Base-by-base conservation (phyloP, 2,888 invertebrate species). In the Polymixis lichenea region DNA sequence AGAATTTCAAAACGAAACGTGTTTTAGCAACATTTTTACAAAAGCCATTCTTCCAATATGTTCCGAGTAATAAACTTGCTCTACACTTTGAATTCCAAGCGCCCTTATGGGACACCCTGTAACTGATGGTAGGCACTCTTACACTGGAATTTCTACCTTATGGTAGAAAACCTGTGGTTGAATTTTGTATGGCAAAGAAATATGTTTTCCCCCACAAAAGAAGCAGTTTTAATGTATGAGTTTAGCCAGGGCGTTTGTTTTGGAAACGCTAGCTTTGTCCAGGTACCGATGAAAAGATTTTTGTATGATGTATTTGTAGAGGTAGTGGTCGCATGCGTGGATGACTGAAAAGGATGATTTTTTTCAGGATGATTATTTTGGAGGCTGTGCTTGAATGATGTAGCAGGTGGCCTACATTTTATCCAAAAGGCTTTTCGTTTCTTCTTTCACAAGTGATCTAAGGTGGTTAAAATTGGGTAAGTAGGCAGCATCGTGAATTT, bases 21-120 rank as follows among this genome's bases (percentile, higher is more conserved):
- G 67, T 76, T 38, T 69, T 28, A 61, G 28, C 0, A 68, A 78
- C 75, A 85, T 86, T 86, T 84, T 77, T 79, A 77, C 81, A 25
- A 75, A 75, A 84, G 81, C 84, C 86, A 91, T 91, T 91, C 90
- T 90, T 87, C 90, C 90, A 91, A 93, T 93, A 90, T 91, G 92
- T 93, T 93, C 91, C 94, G 85, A 83, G 89, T 90, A 92, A 94
- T 93, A 94, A 93, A 93, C 89, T 89, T 87, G 80, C 82, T 83
- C 83, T 84, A 88, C 90, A 91, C 90, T 91, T 91, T 90, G 90
- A 90, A 93, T 91, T 89, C 90, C 88, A 90, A 93, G 90, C 87
- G 89, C 88, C 89, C 91, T 88, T 90, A 85, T 88, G 91, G 91
- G 91, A 90, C 87, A 78, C 72, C 80, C 87, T 83, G 86, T 85